Base-by-base conservation (phyloP, 1,140 invertebrate genomes). In the Trinorchestia longiramus region DNA sequence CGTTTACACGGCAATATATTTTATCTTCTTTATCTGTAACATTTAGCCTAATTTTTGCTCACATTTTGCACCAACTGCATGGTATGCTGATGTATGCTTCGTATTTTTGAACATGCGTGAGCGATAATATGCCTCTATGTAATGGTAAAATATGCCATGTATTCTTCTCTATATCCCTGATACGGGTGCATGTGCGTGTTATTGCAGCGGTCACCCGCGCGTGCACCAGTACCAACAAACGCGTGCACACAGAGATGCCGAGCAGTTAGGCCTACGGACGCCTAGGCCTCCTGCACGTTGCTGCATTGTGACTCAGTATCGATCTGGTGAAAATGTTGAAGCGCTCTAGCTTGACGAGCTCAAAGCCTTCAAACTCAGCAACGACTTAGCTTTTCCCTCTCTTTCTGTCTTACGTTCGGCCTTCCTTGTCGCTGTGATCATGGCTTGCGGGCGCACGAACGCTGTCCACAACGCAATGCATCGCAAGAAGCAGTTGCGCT, bases 291-390 rank as follows among this genome's bases (percentile, higher is more conserved):
- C 88, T 91, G 88, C 88, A 91, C 88, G 88, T 44, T 91, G 43
- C 88, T 91, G 88, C 88, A 91, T 91, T 91, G 88, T 91, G 88
- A 42, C 41, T 44, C 88, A 42, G 41, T 91, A 91, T 91, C 88
- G 88, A 91, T 91, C 88, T 91, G 88, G 41, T 91, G 41, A 43
- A 91, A 91, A 91, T 91, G 88, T 91, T 91, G 88, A 91, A 91
- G 88, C 62, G 62, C 62, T 77, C 62, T 77, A 77, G 62, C 62
- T 77, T 77, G 62, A 77, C 62, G 62, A 77, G 62, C 62, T 77
- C 62, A 36, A 77, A 77, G 62, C 62, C 62, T 77, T 77, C 62
- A 77, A 77, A 77, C 62, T 77, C 62, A 77, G 62, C 62, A 77
- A 36, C 62, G 62, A 28, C 62, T 77, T 77, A 77, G 62, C 62